Percentiles rank a stretch among this genome's conserved stretches.
phyloP scores from a whole-genome alignment of 2,113 vertebrate species.

The Psilopsiagon aymara region DNA sequence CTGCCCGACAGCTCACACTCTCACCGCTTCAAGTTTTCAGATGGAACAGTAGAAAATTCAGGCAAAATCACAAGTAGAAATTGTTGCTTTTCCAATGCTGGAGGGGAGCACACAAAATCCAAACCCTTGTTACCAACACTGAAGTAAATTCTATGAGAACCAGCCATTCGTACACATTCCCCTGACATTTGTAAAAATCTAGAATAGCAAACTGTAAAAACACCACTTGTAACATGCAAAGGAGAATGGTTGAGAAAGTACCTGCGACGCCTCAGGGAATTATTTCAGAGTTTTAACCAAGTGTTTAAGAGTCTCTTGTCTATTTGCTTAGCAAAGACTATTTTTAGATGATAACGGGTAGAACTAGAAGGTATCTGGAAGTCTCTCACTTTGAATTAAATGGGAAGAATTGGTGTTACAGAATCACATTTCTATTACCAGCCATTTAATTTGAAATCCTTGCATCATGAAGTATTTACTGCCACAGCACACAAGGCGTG shows the following conservation, averaged over 20 bases:
- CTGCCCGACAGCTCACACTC: neutral
- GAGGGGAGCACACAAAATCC: neutral
- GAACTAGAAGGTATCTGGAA: neutral
- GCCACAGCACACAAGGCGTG: neutral
- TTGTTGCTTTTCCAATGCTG: neutral
- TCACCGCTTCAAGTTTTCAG: neutral
- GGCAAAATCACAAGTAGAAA: neutral
- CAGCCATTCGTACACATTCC: neutral
- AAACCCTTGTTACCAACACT: neutral
- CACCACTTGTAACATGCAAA: neutral
- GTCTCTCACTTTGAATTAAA: neutral
- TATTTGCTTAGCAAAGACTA: constrained; percentile 4
- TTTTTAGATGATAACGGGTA: neutral
- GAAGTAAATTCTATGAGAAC: neutral
- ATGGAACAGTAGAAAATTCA: neutral
- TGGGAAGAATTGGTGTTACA: neutral
- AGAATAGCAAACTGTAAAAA: neutral
- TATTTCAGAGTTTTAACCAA: neutral
- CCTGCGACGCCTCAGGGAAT: neutral
- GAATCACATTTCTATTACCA: neutral
- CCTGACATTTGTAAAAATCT: neutral
- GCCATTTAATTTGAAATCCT: constrained; percentile 12
- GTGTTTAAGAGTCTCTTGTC: neutral
- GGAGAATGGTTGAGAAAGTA: neutral
- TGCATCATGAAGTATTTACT: constrained; percentile 19